phyloP scores from a whole-genome alignment of 2,113 vertebrate species.

The Rhea americana region DNA sequence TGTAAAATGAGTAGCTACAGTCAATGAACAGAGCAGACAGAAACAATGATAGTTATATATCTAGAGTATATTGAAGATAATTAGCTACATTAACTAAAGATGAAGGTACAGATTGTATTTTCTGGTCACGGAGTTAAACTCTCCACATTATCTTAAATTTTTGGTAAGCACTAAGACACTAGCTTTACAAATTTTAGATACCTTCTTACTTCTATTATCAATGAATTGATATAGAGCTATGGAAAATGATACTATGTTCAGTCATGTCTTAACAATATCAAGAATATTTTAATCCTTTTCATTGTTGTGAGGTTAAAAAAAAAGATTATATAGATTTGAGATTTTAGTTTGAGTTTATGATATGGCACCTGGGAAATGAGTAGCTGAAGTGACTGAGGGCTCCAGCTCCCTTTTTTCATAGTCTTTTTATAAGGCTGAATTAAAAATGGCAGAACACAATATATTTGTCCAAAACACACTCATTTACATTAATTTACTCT shows the following conservation, averaged over 20 bases:
- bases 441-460: neutral
- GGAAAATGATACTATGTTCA: neutral
- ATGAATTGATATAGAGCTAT: neutral
- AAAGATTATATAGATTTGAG: neutral
- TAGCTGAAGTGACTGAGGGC: neutral
- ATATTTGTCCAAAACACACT: no score
- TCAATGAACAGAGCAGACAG: neutral
- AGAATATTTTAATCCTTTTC: neutral
- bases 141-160: neutral
- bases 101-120: neutral
- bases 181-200: neutral
- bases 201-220: neutral
- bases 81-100: neutral
- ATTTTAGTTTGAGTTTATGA: neutral
- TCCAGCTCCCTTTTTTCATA: neutral
- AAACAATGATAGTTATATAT: neutral
- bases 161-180: neutral
- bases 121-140: neutral
- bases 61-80: neutral
- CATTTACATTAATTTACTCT: no score
- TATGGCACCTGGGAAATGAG: neutral
- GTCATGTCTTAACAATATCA: neutral
- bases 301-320: neutral
- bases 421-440: neutral
- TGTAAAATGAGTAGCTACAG: neutral